Percentiles rank a stretch among this genome's conserved stretches.
Evolutionary conservation across 2,888 invertebrate genomes (phyloP).

Genomic region (Phyllotreta cruciferae): DNA sequence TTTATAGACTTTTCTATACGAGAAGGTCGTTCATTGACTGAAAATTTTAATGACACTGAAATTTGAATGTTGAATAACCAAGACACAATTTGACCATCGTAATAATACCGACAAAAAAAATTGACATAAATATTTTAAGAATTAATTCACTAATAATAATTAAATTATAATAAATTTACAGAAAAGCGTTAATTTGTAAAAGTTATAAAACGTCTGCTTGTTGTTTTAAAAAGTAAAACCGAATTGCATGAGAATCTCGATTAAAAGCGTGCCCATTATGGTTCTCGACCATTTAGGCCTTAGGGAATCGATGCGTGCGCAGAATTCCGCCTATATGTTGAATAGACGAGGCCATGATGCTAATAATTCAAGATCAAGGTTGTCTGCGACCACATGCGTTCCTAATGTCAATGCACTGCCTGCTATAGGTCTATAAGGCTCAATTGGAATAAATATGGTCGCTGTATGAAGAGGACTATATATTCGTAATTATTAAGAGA

Average conservation of each 20-base stretch:
- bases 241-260: not conserved
- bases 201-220: too few relatives aligned
- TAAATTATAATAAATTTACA: too few relatives aligned
- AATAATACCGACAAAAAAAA: too few relatives aligned
- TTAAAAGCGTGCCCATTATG: not conserved
- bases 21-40: slow-evolving; percentile 60
- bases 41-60: slow-evolving; percentile 50
- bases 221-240: too few relatives aligned
- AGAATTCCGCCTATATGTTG: not conserved
- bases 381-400: not conserved
- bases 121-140: too few relatives aligned
- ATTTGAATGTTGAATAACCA: slow-evolving; percentile 18
- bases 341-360: slow-evolving; percentile 6
- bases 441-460: not conserved
- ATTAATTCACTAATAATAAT: too few relatives aligned
- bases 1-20: slow-evolving; percentile 31
- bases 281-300: too few relatives aligned
- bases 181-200: too few relatives aligned
- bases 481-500: too few relatives aligned
- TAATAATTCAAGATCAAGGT: slow-evolving; percentile 9
- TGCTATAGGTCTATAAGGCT: not conserved
- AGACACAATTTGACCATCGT: too few relatives aligned
- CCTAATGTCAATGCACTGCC: not conserved
- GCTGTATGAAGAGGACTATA: too few relatives aligned
- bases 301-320: not conserved